Conservation (phyloP, 2,113 vertebrate genomes). For the Chlamydotis undulata region DNA sequence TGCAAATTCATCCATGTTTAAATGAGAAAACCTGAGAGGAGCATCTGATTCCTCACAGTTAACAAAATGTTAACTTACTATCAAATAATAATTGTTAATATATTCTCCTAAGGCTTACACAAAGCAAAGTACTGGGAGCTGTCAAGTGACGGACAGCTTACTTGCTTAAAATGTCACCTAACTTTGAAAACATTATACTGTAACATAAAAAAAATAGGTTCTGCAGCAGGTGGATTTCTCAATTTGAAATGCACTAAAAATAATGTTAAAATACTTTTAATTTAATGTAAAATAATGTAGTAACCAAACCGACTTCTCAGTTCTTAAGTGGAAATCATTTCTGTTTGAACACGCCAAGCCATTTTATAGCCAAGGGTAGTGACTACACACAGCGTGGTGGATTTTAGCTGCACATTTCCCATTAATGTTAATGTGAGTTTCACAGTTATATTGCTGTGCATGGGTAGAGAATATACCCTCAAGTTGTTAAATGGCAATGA, state of each 20-base stretch:
- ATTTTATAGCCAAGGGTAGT: neutral
- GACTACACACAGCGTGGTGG: neutral
- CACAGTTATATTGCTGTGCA: neutral
- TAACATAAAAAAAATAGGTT: neutral
- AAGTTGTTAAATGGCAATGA: neutral
- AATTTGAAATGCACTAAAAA: neutral
- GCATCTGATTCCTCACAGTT: neutral
- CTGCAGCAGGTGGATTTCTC: neutral
- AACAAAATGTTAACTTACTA: neutral
- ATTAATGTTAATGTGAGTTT: neutral
- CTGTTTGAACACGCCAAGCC: neutral
- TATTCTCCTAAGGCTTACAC: neutral
- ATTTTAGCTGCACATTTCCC: neutral
- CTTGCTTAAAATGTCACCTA: neutral
- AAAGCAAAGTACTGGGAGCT: neutral
- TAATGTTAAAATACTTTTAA: neutral
- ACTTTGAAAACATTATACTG: neutral
- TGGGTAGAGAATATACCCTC: neutral
- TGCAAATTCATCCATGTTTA: neutral
- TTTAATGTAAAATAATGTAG: neutral
- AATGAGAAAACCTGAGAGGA: neutral
- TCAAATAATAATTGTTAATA: neutral
- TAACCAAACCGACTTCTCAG: neutral
- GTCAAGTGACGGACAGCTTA: neutral
- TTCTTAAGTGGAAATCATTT: conserved; percentile 5